Conservation (phyloP, 2,888 invertebrate genomes). For the Latrodectus hesperus region DNA sequence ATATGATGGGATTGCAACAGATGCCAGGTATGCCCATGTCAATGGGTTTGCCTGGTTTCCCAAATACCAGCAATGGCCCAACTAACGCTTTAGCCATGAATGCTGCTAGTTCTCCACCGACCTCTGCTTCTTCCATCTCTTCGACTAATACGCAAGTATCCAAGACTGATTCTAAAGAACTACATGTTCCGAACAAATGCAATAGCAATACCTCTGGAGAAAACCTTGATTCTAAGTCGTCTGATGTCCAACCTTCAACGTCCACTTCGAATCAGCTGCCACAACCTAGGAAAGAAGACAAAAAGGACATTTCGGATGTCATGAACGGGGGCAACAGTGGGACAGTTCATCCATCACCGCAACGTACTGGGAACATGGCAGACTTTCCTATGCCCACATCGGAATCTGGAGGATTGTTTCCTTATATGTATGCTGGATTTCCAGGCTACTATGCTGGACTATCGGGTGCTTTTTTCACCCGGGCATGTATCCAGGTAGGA, state of each 20-base stretch:
- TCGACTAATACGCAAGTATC: constrained; percentile 22
- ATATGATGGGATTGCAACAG: constrained; percentile 71
- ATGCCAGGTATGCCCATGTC: constrained; percentile 67
- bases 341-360: constrained; percentile 50
- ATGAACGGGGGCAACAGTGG: constrained; percentile 71
- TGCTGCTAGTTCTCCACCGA: constrained; percentile 34
- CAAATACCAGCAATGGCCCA: constrained; percentile 46
- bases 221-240: constrained; percentile 4
- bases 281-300: constrained; percentile 71
- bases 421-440: constrained; percentile 76
- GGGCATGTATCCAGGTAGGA: constrained; percentile 76
- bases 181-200: constrained; percentile 29
- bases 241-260: constrained; percentile 68
- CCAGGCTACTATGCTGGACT: constrained; percentile 74
- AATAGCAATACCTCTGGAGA: constrained; percentile 34
- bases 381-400: constrained; percentile 73
- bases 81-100: constrained; percentile 35
- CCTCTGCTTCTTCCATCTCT: constrained; percentile 13
- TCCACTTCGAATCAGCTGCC: constrained; percentile 72
- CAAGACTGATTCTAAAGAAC: constrained; percentile 42
- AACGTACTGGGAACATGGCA: constrained; percentile 49
- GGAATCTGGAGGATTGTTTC: constrained; percentile 73
- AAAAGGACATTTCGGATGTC: constrained; percentile 77
- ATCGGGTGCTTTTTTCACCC: constrained; percentile 78
- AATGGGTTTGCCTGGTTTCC: constrained; percentile 49